A percentile compares a stretch with the other conserved stretches of the same genome.
Evolutionary conservation across 2,113 vertebrate species (phyloP).

Genomic region (Petrocephalus microphthalmus): DNA sequence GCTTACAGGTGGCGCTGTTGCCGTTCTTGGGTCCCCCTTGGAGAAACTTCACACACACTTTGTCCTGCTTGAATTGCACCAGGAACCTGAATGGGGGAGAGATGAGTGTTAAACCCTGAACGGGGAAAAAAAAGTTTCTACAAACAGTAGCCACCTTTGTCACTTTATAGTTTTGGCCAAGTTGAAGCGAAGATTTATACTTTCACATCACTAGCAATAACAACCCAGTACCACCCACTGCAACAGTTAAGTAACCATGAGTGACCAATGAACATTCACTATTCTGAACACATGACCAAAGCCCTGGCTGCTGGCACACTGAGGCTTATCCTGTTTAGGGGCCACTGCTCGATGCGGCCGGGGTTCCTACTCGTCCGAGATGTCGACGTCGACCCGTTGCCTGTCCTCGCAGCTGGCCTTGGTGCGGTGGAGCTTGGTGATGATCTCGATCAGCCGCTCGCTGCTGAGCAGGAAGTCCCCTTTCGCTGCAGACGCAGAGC

Average conservation of each 20-base stretch:
- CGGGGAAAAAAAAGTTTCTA: neutral
- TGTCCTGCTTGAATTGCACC: constrained; percentile 94
- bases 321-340: neutral
- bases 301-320: neutral
- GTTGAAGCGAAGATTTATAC: neutral
- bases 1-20: constrained; percentile 80
- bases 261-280: neutral
- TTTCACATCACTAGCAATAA: neutral
- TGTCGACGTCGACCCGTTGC: constrained; percentile 82
- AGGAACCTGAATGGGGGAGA: constrained; percentile 72
- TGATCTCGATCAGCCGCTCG: constrained; percentile 90
- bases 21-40: constrained; percentile 81
- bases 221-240: neutral
- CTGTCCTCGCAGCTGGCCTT: constrained; percentile 70
- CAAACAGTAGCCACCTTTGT: neutral
- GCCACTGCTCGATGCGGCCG: neutral
- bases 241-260: neutral
- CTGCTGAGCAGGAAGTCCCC: constrained; percentile 97
- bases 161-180: neutral
- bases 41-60: constrained; percentile 95
- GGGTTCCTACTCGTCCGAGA: constrained; percentile 83
- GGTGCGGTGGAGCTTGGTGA: constrained; percentile 87
- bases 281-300: neutral
- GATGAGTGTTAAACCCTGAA: neutral
- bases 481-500: constrained; percentile 81